A percentile compares a stretch with the other conserved stretches of the same genome.
These are phyloP conservation scores for Exaiptasia diaphana DNA, from an alignment of 64 coral and sea anemone genomes.

Conservation along the genomic window DNA sequence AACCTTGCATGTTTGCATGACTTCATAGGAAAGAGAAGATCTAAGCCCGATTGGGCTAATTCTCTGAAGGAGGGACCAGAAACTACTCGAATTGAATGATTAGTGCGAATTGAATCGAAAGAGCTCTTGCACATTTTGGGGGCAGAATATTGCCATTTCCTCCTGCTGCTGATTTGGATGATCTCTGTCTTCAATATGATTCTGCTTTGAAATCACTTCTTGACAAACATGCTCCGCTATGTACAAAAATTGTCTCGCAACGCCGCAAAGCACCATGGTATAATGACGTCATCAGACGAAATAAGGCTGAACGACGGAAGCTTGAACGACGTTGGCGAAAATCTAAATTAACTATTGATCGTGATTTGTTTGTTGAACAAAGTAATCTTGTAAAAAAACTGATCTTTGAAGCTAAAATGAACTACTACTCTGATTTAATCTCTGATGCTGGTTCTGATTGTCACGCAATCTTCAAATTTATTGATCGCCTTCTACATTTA, in stretches of 20 bases:
- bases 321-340: constrained; percentile 22
- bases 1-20: too few species aligned
- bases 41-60: too few species aligned
- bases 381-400: constrained; percentile 4
- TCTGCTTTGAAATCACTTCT: neutral
- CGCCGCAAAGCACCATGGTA: constrained; percentile 30
- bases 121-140: too few species aligned
- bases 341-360: constrained; percentile 31
- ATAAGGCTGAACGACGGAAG: constrained; percentile 11
- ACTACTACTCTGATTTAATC: constrained; percentile 3
- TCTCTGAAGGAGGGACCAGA: too few species aligned
- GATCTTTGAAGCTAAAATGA: constrained; percentile 15
- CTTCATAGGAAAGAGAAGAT: too few species aligned
- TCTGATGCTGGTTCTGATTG: neutral
- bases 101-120: too few species aligned
- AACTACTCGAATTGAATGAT: too few species aligned
- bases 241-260: neutral
- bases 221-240: constrained; percentile 16
- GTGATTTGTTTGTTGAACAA: constrained; percentile 35
- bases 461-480: neutral
- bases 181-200: constrained; percentile 8
- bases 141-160: too few species aligned
- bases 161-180: neutral
- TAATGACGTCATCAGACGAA: neutral
- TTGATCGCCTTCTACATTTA: neutral